Evolutionary conservation across 2,888 invertebrate species (phyloP).

Genomic region (Kuschelorhynchus macadamiae): DNA sequence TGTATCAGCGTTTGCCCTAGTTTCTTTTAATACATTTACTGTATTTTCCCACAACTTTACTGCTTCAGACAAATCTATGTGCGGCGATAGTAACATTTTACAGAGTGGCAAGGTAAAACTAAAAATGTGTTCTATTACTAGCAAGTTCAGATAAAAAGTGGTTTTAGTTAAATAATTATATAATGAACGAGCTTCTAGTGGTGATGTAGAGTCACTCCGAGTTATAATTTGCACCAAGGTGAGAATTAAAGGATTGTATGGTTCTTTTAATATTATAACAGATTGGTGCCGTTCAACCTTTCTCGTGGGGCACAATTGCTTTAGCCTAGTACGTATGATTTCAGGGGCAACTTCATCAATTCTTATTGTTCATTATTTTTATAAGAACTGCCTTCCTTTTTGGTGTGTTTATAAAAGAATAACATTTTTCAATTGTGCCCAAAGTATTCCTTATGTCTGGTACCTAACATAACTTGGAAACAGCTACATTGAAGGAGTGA

Average conservation of each 20-base stretch:
- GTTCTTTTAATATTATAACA: background rate
- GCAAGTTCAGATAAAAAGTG: no score
- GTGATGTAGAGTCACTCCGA: background rate
- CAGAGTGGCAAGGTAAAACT: background rate
- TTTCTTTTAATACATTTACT: background rate
- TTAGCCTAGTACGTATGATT: background rate
- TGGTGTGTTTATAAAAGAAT: background rate
- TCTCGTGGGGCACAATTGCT: conserved; percentile 6
- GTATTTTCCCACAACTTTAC: background rate
- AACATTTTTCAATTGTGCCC: background rate
- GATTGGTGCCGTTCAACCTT: background rate
- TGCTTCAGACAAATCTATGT: background rate
- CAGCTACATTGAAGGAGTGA: background rate
- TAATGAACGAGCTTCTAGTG: no score
- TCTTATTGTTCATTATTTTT: no score
- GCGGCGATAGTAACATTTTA: background rate
- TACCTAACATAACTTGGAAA: background rate
- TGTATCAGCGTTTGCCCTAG: no score
- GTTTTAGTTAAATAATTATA: no score
- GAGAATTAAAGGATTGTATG: background rate
- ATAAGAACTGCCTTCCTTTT: background rate
- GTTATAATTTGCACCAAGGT: background rate
- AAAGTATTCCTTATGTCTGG: background rate
- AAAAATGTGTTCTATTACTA: background rate
- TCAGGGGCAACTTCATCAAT: background rate